Evolutionary conservation across 2,113 vertebrate species (phyloP).

Genomic region (Elachura formosa): DNA sequence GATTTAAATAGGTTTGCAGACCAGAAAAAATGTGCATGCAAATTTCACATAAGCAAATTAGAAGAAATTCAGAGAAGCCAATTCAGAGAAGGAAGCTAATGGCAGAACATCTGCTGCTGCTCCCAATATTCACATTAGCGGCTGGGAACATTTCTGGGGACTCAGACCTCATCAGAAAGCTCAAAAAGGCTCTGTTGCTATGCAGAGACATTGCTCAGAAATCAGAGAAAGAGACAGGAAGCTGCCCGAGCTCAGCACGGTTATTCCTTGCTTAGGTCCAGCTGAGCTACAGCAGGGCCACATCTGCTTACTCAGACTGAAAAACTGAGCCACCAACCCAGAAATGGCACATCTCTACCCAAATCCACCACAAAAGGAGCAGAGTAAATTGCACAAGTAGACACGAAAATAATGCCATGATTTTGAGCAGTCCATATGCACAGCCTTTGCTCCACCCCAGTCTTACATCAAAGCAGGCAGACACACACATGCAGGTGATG

Average conservation of each 20-base stretch:
- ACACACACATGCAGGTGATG: neutral
- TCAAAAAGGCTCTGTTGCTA: slow-evolving; percentile 15
- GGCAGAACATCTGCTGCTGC: slow-evolving; percentile 37
- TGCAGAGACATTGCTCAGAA: neutral
- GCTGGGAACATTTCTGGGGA: slow-evolving; percentile 9
- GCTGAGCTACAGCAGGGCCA: neutral
- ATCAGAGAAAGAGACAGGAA: neutral
- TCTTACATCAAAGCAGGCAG: neutral
- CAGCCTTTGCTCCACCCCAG: neutral
- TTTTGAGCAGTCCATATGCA: neutral
- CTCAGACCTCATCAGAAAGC: neutral
- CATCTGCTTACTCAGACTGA: neutral
- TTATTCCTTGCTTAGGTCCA: neutral
- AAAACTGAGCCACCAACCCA: neutral
- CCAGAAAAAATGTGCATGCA: neutral
- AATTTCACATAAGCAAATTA: slow-evolving; percentile 25
- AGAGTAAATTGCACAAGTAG: neutral
- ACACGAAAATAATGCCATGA: neutral
- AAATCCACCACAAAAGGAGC: neutral
- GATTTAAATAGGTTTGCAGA: neutral
- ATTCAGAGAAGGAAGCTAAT: slow-evolving; percentile 17
- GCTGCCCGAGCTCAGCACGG: neutral
- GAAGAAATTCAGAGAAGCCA: slow-evolving; percentile 36
- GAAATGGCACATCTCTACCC: neutral
- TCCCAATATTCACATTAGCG: neutral